phyloP scores from a whole-genome alignment of 2,113 vertebrate species.

The Lepus timidus region DNA sequence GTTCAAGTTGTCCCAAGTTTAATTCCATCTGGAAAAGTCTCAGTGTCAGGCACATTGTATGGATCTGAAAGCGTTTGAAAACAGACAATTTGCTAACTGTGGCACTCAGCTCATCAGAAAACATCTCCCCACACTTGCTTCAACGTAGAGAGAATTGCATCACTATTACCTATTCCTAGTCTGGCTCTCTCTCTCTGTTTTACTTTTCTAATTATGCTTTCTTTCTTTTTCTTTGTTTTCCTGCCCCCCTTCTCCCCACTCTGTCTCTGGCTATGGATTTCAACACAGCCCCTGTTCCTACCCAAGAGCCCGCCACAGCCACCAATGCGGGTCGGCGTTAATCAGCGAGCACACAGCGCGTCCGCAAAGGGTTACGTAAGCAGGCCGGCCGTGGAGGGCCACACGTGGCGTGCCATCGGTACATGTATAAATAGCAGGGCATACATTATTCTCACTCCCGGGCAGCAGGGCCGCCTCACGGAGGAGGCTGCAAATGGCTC shows the following conservation, averaged over 20 bases:
- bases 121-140: neutral
- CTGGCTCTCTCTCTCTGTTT: neutral
- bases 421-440: neutral
- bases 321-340: too few species aligned
- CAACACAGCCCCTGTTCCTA: neutral
- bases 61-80: neutral
- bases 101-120: neutral
- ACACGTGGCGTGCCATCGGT: neutral
- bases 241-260: neutral
- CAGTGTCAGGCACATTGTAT: too few species aligned
- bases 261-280: neutral
- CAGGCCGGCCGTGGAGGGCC: rapidly evolving
- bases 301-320: neutral
- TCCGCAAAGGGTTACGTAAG: rapidly evolving
- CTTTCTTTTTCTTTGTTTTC: neutral
- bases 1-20: neutral
- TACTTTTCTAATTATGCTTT: neutral
- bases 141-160: neutral
- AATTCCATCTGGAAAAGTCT: neutral
- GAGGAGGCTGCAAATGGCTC: neutral
- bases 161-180: neutral
- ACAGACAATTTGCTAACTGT: neutral
- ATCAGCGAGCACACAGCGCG: rapidly evolving
- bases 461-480: neutral
- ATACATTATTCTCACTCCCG: neutral